Evolutionary conservation across 2,113 vertebrate genomes (phyloP), one percentile per base, ranked within the genome.

Genomic region (Girardinichthys multiradiatus): DNA sequence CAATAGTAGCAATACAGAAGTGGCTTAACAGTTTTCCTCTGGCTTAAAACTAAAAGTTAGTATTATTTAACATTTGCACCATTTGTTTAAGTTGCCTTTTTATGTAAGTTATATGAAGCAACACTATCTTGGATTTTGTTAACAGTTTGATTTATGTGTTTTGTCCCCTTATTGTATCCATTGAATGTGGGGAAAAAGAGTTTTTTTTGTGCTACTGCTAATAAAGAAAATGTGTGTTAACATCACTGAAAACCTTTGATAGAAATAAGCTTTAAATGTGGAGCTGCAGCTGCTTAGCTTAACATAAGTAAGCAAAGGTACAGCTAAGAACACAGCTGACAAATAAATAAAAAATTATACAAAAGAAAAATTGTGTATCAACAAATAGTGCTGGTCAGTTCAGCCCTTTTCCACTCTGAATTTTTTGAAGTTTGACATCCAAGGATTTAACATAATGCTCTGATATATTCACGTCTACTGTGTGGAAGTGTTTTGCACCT

Each of bases 61-160:
- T 70, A 30, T 86, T 81, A 58, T 0, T 77, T 17, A 75, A 75
- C 39, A 74, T 57, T 76, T 21, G 26, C 35, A 31, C 24, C n/a
- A n/a, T 24, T 24, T 21, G 33, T 39, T 70, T 9, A 11, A 60
- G 9, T 57, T 59, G 8, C 68, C 66, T 66, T 29, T 12, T 54
- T 88, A 45, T 70, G 70, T 88, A 67, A 84, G 78, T 76, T 68
- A 78, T 71, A 33, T 80, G 27, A 83, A 76, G 58, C 27, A 64
- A 81, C 76, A 80, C 65, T 82, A 79, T 48, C 14, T 59, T 82
- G 9, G 29, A 6, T 73, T 65, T 51, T 10, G 15, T 26, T 60
- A 26, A 26, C 26, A 2, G 26, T 19, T 67, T 4, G n/a, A 35
- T 21, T 15, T 19, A 31, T 29, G 19, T 37, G 59, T 28, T 29